Conservation (phyloP, 2,797 vertebrate species). For the Trematomus bernacchii region DNA sequence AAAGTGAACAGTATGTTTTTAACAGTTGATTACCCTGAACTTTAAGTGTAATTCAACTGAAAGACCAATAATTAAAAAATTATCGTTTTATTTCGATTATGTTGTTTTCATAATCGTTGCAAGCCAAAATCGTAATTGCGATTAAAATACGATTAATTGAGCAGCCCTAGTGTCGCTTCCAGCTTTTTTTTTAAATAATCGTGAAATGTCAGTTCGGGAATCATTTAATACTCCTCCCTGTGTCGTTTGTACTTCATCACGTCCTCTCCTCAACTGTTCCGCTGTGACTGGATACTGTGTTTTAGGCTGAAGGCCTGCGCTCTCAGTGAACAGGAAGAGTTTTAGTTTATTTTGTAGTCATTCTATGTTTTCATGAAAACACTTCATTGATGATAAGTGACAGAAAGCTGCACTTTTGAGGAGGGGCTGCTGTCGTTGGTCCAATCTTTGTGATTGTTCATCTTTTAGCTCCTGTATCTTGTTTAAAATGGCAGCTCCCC, state of each 20-base stretch:
- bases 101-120: too few species aligned
- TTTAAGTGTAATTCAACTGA: too few species aligned
- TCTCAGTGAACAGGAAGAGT: slow-evolving; percentile 63
- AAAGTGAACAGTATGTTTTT: too few species aligned
- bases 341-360: slow-evolving; percentile 58
- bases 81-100: too few species aligned
- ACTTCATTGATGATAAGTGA: slow-evolving; percentile 43
- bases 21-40: too few species aligned
- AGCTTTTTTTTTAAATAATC: too few species aligned
- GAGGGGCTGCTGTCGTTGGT: slow-evolving; percentile 63
- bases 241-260: slow-evolving; percentile 63
- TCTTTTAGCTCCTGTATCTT: slow-evolving; percentile 59
- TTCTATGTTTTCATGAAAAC: slow-evolving; percentile 55
- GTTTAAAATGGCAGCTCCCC: slow-evolving; percentile 73
- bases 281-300: slow-evolving; percentile 81
- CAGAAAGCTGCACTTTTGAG: slow-evolving; percentile 74
- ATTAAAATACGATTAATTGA: too few species aligned
- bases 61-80: too few species aligned
- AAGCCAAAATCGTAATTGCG: too few species aligned
- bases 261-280: slow-evolving; percentile 71
- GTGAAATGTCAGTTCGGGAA: slow-evolving; percentile 67
- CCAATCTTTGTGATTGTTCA: slow-evolving; percentile 69
- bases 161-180: too few species aligned
- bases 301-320: slow-evolving; percentile 61
- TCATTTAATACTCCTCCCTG: slow-evolving; percentile 63